Evolutionary conservation across 1,140 invertebrate species (phyloP), one percentile per base, ranked within the genome.

Genomic region (Anastatus disparis): DNA sequence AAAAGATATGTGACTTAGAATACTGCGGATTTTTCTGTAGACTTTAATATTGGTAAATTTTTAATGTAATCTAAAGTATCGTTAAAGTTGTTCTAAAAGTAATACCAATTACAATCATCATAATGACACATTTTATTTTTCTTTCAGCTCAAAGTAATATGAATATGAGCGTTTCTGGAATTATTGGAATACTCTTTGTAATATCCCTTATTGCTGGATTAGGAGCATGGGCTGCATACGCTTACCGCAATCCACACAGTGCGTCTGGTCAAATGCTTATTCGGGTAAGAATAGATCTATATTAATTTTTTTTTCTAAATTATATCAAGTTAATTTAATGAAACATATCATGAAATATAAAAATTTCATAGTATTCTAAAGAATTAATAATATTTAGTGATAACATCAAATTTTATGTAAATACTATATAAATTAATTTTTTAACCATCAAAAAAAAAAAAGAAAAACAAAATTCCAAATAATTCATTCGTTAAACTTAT

Each of bases 181-280:
- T 93, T 35, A 87, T 94, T 38, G 88, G 90, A n/a, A 89, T 92
- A 3, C 81, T 95, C 22, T 84, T 93, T 17, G 77, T 89, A 12
- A 73, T 92, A 40, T 84, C 87, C 1, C 77, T 93, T 1, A 75
- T 93, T 2, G 83, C 87, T 26, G 88, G 87, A 48, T 74, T 91
- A 9, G 89, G 86, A 24, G 87, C 89, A 15, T 98, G 96, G 96
- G 84, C 93, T 6, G 86, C 93, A 15, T 99, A 99, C 82, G 98
- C 97, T 17, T 99, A 98, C 85, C 91, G 93, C 74, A 95, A 97
- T 85, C 98, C 97, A 9, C 96, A 98, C 79, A 94, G 95, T 13
- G 88, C 93, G 24, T 97, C 96, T 71, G 98, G 98, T 70, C 96
- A 99, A 85, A 91, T 98, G 77, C 89, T 99, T 44, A 99, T 99